These are phyloP conservation scores for Holocentrus rufus DNA, from an alignment of 2,797 vertebrate genomes.

Conservation along the genomic window DNA sequence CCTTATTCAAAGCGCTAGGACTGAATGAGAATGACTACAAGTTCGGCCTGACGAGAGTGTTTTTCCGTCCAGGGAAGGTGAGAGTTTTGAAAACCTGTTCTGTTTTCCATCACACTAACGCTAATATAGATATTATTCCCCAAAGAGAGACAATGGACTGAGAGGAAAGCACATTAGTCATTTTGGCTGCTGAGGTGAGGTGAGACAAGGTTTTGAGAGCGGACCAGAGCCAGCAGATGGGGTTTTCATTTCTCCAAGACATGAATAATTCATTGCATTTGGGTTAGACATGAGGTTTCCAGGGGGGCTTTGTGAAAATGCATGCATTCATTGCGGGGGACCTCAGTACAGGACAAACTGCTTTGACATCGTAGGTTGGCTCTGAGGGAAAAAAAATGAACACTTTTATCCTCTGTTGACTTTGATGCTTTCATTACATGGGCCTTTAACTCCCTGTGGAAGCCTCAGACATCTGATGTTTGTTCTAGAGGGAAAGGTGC, in stretches of 20 bases:
- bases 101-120: background rate
- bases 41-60: slow-evolving; percentile 96
- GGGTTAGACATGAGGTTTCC: slow-evolving; percentile 21
- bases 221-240: slow-evolving; percentile 49
- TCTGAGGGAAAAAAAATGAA: slow-evolving; percentile 15
- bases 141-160: slow-evolving; percentile 35
- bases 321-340: slow-evolving; percentile 22
- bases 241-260: slow-evolving; percentile 39
- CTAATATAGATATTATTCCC: slow-evolving; percentile 26
- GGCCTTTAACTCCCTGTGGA: background rate
- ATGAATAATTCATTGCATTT: slow-evolving; percentile 66
- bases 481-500: background rate
- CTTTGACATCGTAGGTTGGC: slow-evolving; percentile 23
- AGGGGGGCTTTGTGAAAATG: slow-evolving; percentile 15
- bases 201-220: slow-evolving; percentile 27
- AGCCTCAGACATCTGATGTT: background rate
- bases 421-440: slow-evolving; percentile 22
- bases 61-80: slow-evolving; percentile 98
- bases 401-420: slow-evolving; percentile 8
- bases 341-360: slow-evolving; percentile 21
- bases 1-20: slow-evolving; percentile 96
- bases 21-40: slow-evolving; percentile 97
- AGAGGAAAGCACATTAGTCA: slow-evolving; percentile 29
- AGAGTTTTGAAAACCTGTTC: slow-evolving; percentile 41
- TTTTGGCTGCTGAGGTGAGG: slow-evolving; percentile 38